Evolutionary conservation across 2,888 invertebrate species (phyloP), one percentile per base, ranked within the genome.

Genomic region (Andrena marginata): DNA sequence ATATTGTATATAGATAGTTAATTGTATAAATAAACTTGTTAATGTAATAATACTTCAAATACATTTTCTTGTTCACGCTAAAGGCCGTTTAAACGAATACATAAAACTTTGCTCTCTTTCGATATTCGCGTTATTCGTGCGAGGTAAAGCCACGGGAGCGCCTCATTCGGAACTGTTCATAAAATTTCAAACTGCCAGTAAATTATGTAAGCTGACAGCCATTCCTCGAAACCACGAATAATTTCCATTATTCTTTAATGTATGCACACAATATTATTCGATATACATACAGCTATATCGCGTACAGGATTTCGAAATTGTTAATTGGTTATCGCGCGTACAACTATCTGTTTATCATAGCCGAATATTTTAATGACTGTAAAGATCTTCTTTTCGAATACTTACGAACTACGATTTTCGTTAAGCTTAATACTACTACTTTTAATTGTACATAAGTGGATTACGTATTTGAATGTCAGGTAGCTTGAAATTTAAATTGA

Each of bases 1-100:
- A 85, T 86, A 89, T 78, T 90, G 89, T 90, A 90, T 83, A 90
- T 90, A 90, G 83, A 80, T 89, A 88, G 87, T 54, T 81, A 85
- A 90, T 86, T 88, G 88, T 86, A 89, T 88, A 89, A 88, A 88
- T 83, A 75, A 86, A 89, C 71, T 84, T 88, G 82, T 87, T 89
- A 86, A 85, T 80, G 71, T 89, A 85, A 85, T 65, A 63, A 85
- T 88, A 86, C 42, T 82, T 77, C 64, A 69, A 77, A 79, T 63
- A 73, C 71, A 78, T 26, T 85, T 82, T 77, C 82, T 85, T 69
- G 78, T 84, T 85, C 77, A 70, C 20, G 72, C 63, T 84, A 80
- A 84, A 67, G 67, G 72, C 23, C 63, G 84, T 75, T 78, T 65
- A 56, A 74, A 74, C 35, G 54, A 60, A 62, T 64, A 71, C 56